phyloP scores from a whole-genome alignment of 2,888 invertebrate species.

The Calliphora vomitoria region DNA sequence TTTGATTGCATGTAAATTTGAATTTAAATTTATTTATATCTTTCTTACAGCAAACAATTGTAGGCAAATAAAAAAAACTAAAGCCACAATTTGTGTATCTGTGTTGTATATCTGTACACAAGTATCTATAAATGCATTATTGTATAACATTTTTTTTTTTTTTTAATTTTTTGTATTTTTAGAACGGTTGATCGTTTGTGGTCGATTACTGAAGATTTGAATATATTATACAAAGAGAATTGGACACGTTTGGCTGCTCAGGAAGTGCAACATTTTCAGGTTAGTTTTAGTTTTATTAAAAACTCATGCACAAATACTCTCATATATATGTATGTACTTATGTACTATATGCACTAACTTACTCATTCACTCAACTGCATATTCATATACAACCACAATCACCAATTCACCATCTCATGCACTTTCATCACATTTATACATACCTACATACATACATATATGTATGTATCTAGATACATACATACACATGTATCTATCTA shows the following conservation, averaged over 20 bases:
- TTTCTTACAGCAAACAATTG: conserved; percentile 18
- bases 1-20: conserved; percentile 69
- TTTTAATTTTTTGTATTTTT: conserved; percentile 65
- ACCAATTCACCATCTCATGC: not conserved
- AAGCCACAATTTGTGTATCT: conserved; percentile 38
- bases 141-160: conserved; percentile 11
- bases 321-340: not conserved
- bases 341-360: not conserved
- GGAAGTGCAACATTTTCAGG: conserved; percentile 94
- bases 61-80: conserved; percentile 9
- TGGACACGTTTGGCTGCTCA: conserved; percentile 95
- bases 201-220: conserved; percentile 94
- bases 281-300: conserved; percentile 79
- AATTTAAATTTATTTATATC: conserved; percentile 62
- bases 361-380: conserved; percentile 1
- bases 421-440: not conserved
- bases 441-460: too few species aligned
- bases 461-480: too few species aligned
- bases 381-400: not conserved
- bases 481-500: not conserved
- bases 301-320: not conserved
- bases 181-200: conserved; percentile 92
- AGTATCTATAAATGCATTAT: conserved; percentile 22
- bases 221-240: conserved; percentile 95
- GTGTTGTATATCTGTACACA: not conserved